Base-by-base conservation (phyloP, 2,797 vertebrate species). In the Fistularia tabacaria region DNA sequence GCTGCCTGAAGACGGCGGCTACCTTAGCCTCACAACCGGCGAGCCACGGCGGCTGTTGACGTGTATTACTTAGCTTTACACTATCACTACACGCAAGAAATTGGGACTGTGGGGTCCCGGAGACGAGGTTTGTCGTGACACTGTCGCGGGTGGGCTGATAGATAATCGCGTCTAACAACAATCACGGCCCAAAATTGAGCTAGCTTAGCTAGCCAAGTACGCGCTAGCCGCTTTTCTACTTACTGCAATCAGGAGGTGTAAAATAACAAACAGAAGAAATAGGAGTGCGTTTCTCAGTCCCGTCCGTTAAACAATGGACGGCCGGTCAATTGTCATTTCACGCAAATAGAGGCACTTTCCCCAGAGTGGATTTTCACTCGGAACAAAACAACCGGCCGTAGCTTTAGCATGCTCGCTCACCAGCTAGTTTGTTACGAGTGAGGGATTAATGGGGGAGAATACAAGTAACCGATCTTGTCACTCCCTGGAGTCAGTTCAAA, bases 11-110 rank as follows among this genome's bases (percentile, higher is more conserved):
- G 45, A 56, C 36, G 7, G 5, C 1, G 7, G 46, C 49, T 74
- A 82, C 49, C 46, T 66, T 57, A 84, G 70, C 68, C 49, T 46
- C n/a, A 46, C 66, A 66, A 49, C 80, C 62, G 70, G 73, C 61
- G 54, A 48, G 25, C 25, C n/a, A n/a, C n/a, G n/a, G n/a, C n/a
- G n/a, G n/a, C 25, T 25, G 25, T 25, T 25, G 25, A 25, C 25
- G 25, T 25, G 25, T 25, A 25, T 25, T 25, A 2, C 2, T 5
- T 2, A 25, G 25, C 2, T 5, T 25, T 5, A 25, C 25, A 25
- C 25, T 2, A 5, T 25, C 25, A 25, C 5, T 25, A 2, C 25
- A 25, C 25, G 25, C 25, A 25, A 25, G 25, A 25, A 25, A 25
- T 25, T 5, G 25, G 25, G 25, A 25, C 5, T 5, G 25, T 25